phyloP scores from a whole-genome alignment of 2,888 invertebrate genomes.

The Ceriagrion tenellum region DNA sequence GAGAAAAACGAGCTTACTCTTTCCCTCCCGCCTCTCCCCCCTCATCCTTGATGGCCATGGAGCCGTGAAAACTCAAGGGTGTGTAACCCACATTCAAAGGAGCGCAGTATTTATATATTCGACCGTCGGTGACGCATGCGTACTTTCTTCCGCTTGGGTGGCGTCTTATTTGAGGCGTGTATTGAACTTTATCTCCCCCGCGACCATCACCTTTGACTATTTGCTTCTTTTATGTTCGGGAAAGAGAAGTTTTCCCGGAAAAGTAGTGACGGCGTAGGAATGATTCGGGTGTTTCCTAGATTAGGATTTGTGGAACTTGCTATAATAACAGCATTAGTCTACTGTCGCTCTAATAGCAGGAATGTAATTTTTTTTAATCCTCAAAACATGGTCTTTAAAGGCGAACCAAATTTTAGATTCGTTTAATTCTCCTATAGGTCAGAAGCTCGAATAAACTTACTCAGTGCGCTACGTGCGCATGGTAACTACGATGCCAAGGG shows the following conservation, averaged over 20 bases:
- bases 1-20: neutral
- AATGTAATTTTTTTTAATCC: no score
- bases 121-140: neutral
- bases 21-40: neutral
- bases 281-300: neutral
- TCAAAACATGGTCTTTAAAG: no score
- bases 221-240: neutral
- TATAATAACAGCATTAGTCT: no score
- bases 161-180: neutral
- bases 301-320: no score
- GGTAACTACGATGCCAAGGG: no score
- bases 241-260: neutral
- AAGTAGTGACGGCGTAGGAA: neutral
- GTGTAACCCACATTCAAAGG: neutral
- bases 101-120: slow-evolving; percentile 7
- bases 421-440: no score
- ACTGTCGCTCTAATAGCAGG: no score
- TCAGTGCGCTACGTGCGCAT: no score
- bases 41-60: neutral
- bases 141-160: neutral
- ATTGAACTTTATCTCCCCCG: neutral
- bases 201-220: neutral
- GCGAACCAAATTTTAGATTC: no score
- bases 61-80: neutral
- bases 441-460: no score